Evolutionary conservation across 2,797 vertebrate species (phyloP).

Genomic region (Heteromormyrus szaboi): DNA sequence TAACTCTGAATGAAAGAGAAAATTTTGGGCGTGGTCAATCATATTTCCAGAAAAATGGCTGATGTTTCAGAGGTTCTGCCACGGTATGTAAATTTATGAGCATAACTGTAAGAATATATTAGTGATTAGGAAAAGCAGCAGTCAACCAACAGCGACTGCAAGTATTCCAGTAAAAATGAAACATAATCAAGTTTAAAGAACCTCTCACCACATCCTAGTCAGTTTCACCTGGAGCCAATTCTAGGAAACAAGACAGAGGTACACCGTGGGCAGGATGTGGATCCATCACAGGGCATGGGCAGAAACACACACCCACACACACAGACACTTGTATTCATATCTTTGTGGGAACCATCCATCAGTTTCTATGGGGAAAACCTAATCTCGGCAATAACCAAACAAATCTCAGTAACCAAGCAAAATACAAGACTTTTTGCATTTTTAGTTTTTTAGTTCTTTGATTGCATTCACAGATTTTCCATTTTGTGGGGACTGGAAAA

Average conservation of each 20-base stretch:
- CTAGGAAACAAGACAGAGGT: not conserved
- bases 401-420: not conserved
- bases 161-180: not conserved
- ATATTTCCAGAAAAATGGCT: too few species aligned
- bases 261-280: not conserved
- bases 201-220: not conserved
- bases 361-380: not conserved
- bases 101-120: not conserved
- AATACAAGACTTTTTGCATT: not conserved
- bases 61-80: too few species aligned
- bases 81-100: too few species aligned
- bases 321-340: not conserved
- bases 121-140: not conserved
- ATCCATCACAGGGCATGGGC: not conserved
- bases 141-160: not conserved
- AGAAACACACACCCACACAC: not conserved
- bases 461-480: not conserved
- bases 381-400: not conserved
- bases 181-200: not conserved
- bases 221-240: not conserved
- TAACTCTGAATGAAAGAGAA: too few species aligned
- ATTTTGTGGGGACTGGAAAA: not conserved
- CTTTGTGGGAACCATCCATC: not conserved
- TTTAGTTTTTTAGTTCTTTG: not conserved
- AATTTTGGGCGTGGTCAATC: too few species aligned